phyloP scores from a whole-genome alignment of 1,140 invertebrate species.

The Neotoxoptera formosana region DNA sequence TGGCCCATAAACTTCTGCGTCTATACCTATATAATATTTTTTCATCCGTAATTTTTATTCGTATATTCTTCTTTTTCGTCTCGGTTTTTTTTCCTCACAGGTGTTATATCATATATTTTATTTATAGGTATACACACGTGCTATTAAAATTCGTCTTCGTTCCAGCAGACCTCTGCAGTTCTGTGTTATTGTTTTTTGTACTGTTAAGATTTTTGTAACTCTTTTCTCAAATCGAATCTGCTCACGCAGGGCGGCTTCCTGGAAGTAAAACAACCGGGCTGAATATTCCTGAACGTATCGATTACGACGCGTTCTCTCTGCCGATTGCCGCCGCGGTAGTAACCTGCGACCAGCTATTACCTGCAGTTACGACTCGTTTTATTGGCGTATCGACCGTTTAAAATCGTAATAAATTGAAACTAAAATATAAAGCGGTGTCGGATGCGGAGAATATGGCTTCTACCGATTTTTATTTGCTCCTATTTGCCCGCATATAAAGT shows the following conservation, averaged over 20 bases:
- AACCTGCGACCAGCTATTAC: neutral
- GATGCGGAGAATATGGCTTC: neutral
- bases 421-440: neutral
- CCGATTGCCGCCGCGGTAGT: neutral
- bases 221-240: neutral
- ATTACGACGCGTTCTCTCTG: neutral
- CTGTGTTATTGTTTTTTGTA: constrained; percentile 23
- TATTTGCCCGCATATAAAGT: no score
- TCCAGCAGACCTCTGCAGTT: neutral
- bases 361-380: neutral
- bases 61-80: neutral
- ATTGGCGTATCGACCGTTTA: neutral
- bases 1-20: constrained; percentile 40
- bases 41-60: constrained; percentile 27
- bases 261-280: neutral
- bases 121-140: neutral
- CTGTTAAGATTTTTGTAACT: neutral
- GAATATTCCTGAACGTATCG: neutral
- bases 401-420: neutral
- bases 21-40: neutral
- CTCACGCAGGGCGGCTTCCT: neutral
- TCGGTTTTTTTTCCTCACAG: neutral
- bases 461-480: no score
- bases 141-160: constrained; percentile 13
- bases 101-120: neutral